Evolutionary conservation across 2,113 vertebrate genomes (phyloP).

Genomic region (Okapia johnstoni): DNA sequence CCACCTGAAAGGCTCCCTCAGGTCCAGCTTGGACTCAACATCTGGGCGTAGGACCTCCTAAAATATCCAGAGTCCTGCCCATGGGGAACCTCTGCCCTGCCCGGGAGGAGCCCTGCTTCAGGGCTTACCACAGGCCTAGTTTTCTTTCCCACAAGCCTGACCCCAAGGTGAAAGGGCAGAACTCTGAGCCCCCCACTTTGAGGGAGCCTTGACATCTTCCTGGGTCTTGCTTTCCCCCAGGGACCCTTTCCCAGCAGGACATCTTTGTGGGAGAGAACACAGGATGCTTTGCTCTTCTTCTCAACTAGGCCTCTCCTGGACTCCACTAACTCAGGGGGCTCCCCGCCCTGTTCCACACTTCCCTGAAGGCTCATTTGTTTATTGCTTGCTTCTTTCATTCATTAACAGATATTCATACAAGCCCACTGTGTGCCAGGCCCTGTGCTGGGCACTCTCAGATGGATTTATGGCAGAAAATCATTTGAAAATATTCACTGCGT

Average conservation of each 20-base stretch:
- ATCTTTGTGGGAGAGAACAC: neutral
- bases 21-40: neutral
- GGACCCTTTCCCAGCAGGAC: neutral
- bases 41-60: neutral
- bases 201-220: neutral
- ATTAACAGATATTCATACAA: neutral
- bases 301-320: neutral
- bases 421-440: neutral
- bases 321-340: neutral
- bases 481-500: slow-evolving; percentile 1
- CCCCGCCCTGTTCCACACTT: neutral
- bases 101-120: neutral
- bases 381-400: neutral
- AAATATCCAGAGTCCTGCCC: neutral
- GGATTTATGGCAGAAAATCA: neutral
- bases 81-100: neutral
- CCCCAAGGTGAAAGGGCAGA: neutral
- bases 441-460: neutral
- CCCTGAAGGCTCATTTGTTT: neutral
- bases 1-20: neutral
- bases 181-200: neutral
- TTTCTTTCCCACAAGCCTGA: neutral
- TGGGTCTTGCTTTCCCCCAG: rapidly evolving
- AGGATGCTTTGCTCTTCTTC: neutral
- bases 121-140: neutral